These are phyloP conservation scores for Tinamus guttatus DNA, from an alignment of 2,113 vertebrate species.

Conservation along the genomic window DNA sequence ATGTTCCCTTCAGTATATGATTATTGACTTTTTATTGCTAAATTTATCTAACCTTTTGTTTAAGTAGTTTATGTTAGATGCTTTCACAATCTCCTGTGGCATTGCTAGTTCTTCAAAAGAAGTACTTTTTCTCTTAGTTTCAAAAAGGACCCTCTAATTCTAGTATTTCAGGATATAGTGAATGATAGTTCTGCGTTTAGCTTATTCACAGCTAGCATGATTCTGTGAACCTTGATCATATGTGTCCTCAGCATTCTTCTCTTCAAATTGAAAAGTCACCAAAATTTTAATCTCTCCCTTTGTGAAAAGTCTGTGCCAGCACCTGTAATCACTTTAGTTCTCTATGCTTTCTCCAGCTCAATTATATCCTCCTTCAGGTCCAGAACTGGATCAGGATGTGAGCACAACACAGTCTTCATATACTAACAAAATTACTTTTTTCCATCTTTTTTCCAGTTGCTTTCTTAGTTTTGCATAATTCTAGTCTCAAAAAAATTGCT, in stretches of 20 bases:
- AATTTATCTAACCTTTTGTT: neutral
- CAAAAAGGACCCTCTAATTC: neutral
- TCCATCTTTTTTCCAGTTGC: too few relatives aligned
- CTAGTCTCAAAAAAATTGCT: neutral
- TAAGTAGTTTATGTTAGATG: neutral
- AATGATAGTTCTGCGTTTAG: neutral
- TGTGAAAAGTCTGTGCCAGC: neutral
- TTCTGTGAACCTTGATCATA: neutral
- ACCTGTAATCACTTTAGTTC: neutral
- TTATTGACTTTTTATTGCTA: neutral
- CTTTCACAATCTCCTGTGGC: neutral
- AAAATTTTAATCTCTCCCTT: neutral
- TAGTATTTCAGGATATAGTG: neutral
- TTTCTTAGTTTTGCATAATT: neutral
- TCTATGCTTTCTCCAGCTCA: neutral
- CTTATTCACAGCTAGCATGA: neutral
- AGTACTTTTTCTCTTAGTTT: neutral
- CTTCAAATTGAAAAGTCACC: neutral
- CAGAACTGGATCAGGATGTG: neutral
- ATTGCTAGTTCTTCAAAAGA: neutral
- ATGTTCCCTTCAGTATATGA: neutral
- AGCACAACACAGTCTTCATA: neutral
- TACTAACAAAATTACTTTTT: too few relatives aligned
- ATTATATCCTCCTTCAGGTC: neutral
- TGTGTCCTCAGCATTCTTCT: neutral